Percentiles rank a stretch among this genome's conserved stretches.
Conservation (phyloP, 2,888 invertebrate genomes). For the Orgyia antiqua region DNA sequence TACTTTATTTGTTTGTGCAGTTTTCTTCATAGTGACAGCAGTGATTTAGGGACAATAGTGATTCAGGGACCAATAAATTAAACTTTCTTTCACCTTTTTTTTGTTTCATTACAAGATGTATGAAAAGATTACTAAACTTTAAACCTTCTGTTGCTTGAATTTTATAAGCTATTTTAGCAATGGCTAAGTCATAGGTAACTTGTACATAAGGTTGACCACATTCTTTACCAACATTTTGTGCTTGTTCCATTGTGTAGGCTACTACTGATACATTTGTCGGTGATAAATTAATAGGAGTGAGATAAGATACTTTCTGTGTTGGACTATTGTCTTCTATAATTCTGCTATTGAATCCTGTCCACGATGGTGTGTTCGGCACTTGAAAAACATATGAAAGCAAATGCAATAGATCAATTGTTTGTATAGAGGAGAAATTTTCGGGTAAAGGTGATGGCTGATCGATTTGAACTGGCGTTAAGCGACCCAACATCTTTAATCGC, state of each 20-base stretch:
- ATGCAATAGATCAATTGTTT: background rate
- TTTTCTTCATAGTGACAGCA: too few relatives aligned
- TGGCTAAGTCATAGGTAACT: conserved; percentile 4
- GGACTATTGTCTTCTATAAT: background rate
- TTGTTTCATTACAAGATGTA: too few relatives aligned
- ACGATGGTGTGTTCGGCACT: background rate
- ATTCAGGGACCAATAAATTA: too few relatives aligned
- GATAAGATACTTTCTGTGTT: conserved; percentile 1
- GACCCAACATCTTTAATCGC: background rate
- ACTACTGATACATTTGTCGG: conserved; percentile 1
- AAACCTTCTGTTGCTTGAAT: background rate
- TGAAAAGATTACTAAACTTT: background rate
- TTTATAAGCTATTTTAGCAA: background rate
- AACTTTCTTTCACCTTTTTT: too few relatives aligned
- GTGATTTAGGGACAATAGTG: too few relatives aligned
- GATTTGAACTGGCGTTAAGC: background rate
- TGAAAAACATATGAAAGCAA: background rate
- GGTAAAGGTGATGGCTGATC: background rate
- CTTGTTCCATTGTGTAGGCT: background rate
- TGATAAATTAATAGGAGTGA: conserved; percentile 3
- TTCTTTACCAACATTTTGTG: conserved; percentile 1
- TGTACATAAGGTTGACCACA: background rate
- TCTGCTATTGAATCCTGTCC: background rate
- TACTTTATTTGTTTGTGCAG: too few relatives aligned
- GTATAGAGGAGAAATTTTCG: background rate